phyloP scores from a whole-genome alignment of 1,140 invertebrate genomes.

The Battus philenor region DNA sequence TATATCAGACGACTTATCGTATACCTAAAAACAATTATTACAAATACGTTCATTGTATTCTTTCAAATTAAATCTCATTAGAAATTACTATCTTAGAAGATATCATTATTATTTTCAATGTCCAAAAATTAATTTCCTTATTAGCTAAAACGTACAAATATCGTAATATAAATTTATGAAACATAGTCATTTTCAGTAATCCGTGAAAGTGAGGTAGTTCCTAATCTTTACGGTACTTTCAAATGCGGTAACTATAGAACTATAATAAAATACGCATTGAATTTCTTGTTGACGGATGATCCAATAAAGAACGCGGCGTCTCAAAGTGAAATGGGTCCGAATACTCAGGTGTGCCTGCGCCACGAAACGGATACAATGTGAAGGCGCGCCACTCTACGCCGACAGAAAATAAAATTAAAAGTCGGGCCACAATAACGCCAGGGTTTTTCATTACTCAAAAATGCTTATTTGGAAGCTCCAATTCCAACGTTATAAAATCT shows the following conservation, averaged over 20 bases:
- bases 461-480: constrained; percentile 32
- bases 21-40: no score
- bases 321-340: constrained; percentile 60
- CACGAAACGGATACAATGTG: constrained; percentile 51
- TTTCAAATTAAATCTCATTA: no score
- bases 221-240: neutral
- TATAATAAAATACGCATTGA: constrained; percentile 32
- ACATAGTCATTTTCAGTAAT: no score
- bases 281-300: constrained; percentile 45
- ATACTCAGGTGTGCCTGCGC: constrained; percentile 59
- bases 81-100: no score
- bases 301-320: constrained; percentile 54
- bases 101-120: no score
- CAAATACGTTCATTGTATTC: no score
- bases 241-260: constrained; percentile 4
- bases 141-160: no score
- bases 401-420: constrained; percentile 69
- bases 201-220: no score
- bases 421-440: constrained; percentile 55
- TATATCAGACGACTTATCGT: no score
- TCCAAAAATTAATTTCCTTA: no score
- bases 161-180: no score
- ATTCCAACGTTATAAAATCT: no score
- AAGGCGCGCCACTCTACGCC: constrained; percentile 34
- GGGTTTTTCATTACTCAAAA: constrained; percentile 48